Evolutionary conservation across 2,888 invertebrate genomes (phyloP).

Genomic region (Lottia scabra): DNA sequence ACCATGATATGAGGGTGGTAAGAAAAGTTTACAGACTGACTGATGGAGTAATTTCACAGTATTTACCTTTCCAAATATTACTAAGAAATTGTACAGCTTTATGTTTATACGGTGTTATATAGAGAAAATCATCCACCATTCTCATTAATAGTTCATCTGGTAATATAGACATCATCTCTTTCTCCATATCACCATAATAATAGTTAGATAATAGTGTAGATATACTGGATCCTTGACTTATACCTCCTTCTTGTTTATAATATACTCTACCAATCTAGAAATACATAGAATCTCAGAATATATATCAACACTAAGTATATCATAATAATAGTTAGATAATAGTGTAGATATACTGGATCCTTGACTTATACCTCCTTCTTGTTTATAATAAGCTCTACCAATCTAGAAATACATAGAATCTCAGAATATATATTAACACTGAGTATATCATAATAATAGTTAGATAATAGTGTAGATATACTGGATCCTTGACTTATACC

Average conservation of each 20-base stretch:
- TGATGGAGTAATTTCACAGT: no score
- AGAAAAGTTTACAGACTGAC: no score
- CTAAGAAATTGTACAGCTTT: constrained; percentile 50
- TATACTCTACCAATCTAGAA: constrained; percentile 47
- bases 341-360: no score
- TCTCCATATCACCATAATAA: constrained; percentile 64
- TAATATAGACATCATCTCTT: constrained; percentile 20
- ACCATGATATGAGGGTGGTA: no score
- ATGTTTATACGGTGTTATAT: constrained; percentile 52
- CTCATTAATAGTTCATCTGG: constrained; percentile 55
- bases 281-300: neutral
- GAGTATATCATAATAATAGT: no score
- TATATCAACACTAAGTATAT: no score
- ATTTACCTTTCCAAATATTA: constrained; percentile 45
- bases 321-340: no score
- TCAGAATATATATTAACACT: no score
- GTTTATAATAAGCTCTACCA: constrained; percentile 47
- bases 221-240: constrained; percentile 63
- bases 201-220: constrained; percentile 62
- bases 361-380: constrained; percentile 59
- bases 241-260: constrained; percentile 52
- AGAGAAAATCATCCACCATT: constrained; percentile 63
- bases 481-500: constrained; percentile 67
- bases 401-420: constrained; percentile 61
- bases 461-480: no score